Base-by-base conservation (phyloP, 2,113 vertebrate species). In the Ictalurus furcatus region DNA sequence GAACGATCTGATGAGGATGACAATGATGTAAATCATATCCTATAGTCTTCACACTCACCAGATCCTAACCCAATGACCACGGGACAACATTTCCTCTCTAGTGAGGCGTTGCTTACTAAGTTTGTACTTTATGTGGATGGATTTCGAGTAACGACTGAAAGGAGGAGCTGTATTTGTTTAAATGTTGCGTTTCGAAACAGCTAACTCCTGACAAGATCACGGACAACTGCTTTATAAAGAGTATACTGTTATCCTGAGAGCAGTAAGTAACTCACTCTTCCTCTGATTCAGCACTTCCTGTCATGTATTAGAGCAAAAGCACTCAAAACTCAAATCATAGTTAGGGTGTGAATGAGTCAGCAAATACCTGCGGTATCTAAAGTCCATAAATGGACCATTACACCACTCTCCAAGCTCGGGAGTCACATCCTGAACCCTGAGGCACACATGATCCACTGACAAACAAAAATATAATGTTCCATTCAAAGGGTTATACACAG, bases 211-310 rank as follows among this genome's bases (percentile, higher is more conserved):
- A 30, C 9, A 30, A 69, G 30, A 37, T 21, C 30, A 73, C 69
- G 9, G 69, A 21, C 71, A 4, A 9, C 2, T 37, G 73, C 19
- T 44, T 74, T 40, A 40, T 11, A 44, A 34, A 40, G 2, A 44
- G 19, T 44, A 23, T 44, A 23, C 40, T 61, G 34, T 54, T 37
- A 11, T 71, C 48, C 19, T 28, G 56, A 52, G 6, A 23, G 48
- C 79, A 87, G 86, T 48, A 87, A 40, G 23, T 79, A 48, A 34
- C 34, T 65, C 85, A 69, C 34, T 85, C 56, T 76, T 69, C 73
- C 89, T 90, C 61, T 80, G 82, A 90, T 54, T 85, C 28, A 71
- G 34, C 12, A 69, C 54, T 73, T 76, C 85, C 89, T 87, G 63
- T 52, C 11, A 5, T 13, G 56, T 56, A 82, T 89, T n/a, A 58